phyloP scores from a whole-genome alignment of 2,888 invertebrate genomes.

The Alviniconcha strummeri region DNA sequence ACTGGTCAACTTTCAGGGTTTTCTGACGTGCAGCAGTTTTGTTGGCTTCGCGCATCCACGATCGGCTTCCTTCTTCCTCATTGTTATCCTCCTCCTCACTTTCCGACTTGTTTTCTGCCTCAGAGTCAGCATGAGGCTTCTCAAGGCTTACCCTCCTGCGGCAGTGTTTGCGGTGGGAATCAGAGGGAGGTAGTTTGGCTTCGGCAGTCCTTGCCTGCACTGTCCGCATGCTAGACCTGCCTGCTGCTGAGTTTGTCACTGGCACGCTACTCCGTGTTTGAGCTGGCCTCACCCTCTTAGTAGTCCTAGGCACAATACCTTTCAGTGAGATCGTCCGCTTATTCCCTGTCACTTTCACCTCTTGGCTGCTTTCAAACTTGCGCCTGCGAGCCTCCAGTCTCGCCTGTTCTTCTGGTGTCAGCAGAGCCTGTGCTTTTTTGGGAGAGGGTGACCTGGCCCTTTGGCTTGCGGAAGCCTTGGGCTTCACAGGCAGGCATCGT shows the following conservation, averaged over 20 bases:
- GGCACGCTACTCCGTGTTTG: constrained; percentile 29
- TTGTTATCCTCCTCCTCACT: constrained; percentile 32
- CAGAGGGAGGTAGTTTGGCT: not conserved
- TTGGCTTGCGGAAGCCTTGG: not conserved
- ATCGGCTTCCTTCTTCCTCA: constrained; percentile 24
- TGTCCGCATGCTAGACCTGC: constrained; percentile 16
- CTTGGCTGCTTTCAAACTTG: constrained; percentile 47
- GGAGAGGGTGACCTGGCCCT: not conserved
- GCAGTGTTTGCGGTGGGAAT: constrained; percentile 19
- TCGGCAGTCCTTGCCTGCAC: not conserved
- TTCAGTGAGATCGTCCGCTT: constrained; percentile 57
- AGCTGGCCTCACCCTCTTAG: constrained; percentile 38
- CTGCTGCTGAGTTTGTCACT: not conserved
- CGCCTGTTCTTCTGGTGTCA: constrained; percentile 42
- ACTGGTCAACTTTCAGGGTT: not conserved
- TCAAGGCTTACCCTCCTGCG: constrained; percentile 20
- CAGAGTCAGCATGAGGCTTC: constrained; percentile 4
- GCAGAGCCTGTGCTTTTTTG: not conserved
- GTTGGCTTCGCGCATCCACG: constrained; percentile 44
- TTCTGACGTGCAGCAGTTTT: constrained; percentile 16
- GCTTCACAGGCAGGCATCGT: not conserved
- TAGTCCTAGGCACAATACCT: constrained; percentile 46
- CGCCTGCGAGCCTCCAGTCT: constrained; percentile 51
- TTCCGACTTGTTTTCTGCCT: constrained; percentile 18
- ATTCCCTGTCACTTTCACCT: constrained; percentile 36